phyloP scores from a whole-genome alignment of 2,888 invertebrate species.

The Schrankia costaestrigalis region DNA sequence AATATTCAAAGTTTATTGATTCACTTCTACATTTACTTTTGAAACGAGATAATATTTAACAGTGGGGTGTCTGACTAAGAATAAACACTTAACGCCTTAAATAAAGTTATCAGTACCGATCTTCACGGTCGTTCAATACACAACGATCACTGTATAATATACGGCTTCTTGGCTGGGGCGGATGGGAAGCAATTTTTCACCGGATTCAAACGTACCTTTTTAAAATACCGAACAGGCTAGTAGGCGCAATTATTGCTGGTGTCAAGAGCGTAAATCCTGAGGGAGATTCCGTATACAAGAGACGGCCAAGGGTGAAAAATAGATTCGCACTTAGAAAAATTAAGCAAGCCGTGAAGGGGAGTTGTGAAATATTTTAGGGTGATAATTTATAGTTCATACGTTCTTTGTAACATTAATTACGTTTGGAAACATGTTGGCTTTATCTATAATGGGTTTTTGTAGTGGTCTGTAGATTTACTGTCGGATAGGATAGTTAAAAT shows the following conservation, averaged over 20 bases:
- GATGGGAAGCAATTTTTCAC: constrained; percentile 71
- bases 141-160: constrained; percentile 62
- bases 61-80: constrained; percentile 20
- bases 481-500: no score
- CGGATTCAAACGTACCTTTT: constrained; percentile 69
- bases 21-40: no score
- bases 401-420: constrained; percentile 11
- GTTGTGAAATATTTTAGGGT: constrained; percentile 29
- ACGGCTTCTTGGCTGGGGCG: constrained; percentile 54
- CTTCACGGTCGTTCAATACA: constrained; percentile 60
- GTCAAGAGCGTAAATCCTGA: constrained; percentile 69
- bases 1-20: no score
- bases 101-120: constrained; percentile 63
- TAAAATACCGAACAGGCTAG: constrained; percentile 69
- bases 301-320: constrained; percentile 61
- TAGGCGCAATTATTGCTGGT: constrained; percentile 68
- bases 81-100: constrained; percentile 51
- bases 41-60: constrained; percentile 28
- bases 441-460: no score
- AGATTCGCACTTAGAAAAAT: constrained; percentile 73
- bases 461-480: no score
- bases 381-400: constrained; percentile 15
- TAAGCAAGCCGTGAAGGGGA: constrained; percentile 49
- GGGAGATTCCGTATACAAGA: constrained; percentile 50
- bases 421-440: constrained; percentile 1